A percentile compares a stretch with the other conserved stretches of the same genome.
phyloP scores from a whole-genome alignment of 2,113 vertebrate genomes.

The Sisor rabdophorus region DNA sequence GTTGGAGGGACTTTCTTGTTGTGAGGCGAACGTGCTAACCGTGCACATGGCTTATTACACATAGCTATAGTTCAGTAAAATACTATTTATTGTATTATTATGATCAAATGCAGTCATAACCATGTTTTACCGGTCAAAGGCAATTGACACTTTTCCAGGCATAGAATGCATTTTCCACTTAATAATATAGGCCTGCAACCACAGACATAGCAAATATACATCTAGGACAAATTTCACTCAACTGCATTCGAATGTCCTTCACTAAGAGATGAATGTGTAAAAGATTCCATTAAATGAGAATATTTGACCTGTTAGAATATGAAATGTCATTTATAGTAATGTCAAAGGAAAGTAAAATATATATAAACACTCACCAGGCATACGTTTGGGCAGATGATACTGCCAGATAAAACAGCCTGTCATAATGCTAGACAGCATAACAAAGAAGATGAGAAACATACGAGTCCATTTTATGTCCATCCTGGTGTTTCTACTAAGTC shows the following conservation, averaged over 20 bases:
- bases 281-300: conserved; percentile 27
- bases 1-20: no score
- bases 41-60: no score
- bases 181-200: not conserved
- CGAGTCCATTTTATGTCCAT: conserved; percentile 68
- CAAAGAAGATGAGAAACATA: conserved; percentile 61
- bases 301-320: not conserved
- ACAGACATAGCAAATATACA: conserved; percentile 2
- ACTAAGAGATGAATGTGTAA: conserved; percentile 21
- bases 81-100: no score
- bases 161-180: not conserved
- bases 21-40: no score
- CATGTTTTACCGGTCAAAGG: not conserved
- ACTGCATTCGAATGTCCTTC: conserved; percentile 22
- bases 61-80: no score
- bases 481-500: conserved; percentile 48
- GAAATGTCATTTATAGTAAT: not conserved
- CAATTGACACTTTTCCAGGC: not conserved
- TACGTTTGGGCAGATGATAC: conserved; percentile 72
- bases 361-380: conserved; percentile 58
- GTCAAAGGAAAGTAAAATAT: not conserved
- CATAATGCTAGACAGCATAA: conserved; percentile 72
- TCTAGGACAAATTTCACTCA: not conserved
- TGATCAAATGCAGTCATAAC: not conserved
- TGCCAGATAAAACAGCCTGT: conserved; percentile 81